These are phyloP conservation scores for Drosophila niveifrons DNA, from an alignment of 2,888 invertebrate genomes.

Conservation along the genomic window DNA sequence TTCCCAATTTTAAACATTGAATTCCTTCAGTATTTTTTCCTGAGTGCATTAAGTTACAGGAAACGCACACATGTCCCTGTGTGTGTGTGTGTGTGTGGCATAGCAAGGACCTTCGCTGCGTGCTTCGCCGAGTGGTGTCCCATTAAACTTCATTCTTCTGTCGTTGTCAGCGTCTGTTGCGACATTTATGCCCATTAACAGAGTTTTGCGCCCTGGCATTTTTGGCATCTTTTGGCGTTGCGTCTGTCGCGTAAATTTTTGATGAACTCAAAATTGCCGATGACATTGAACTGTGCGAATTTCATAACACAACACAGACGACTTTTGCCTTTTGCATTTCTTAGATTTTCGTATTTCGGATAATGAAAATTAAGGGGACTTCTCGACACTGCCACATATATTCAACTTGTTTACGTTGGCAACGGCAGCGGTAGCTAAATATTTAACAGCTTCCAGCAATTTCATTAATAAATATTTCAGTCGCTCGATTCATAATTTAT, in stretches of 20 bases:
- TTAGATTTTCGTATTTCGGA: conserved; percentile 13
- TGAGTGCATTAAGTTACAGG: conserved; percentile 39
- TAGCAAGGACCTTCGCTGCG: conserved; percentile 17
- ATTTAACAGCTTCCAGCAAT: conserved; percentile 64
- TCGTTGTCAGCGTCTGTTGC: conserved; percentile 65
- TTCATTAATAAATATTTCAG: conserved; percentile 72
- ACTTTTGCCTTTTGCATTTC: not conserved
- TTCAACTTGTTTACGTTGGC: conserved; percentile 38
- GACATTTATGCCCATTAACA: conserved; percentile 73
- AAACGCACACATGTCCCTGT: conserved; percentile 22
- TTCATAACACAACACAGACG: conserved; percentile 27
- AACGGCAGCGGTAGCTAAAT: conserved; percentile 49
- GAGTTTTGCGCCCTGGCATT: conserved; percentile 57
- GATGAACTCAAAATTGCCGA: conserved; percentile 72
- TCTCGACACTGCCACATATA: conserved; percentile 28
- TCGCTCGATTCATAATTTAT: conserved; percentile 52
- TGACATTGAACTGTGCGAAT: conserved; percentile 68
- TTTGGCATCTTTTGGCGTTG: conserved; percentile 50
- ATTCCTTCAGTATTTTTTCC: not conserved
- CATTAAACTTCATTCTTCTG: conserved; percentile 65
- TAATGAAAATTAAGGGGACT: conserved; percentile 47
- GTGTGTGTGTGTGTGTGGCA: not conserved
- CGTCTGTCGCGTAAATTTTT: conserved; percentile 64
- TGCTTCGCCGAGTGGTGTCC: conserved; percentile 12
- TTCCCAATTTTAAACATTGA: not conserved